These are phyloP conservation scores for Tenualosa thibaudeaui DNA, from an alignment of 2,797 vertebrate genomes.

Conservation along the genomic window DNA sequence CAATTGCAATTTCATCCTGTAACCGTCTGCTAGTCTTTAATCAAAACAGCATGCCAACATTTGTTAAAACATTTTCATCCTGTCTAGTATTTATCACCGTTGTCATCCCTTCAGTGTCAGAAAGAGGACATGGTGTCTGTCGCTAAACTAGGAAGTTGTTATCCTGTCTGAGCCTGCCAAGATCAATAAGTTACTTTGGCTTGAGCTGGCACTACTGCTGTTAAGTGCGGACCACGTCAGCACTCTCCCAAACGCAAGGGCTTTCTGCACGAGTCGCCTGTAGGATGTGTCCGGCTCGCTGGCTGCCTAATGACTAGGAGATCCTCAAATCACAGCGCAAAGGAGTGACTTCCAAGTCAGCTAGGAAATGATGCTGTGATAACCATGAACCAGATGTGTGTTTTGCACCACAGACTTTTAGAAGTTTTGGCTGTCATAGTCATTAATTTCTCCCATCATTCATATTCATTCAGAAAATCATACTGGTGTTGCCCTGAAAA, in stretches of 20 bases:
- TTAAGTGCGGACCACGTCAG: neutral
- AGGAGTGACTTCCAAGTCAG: neutral
- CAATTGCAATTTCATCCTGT: neutral
- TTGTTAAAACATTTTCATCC: neutral
- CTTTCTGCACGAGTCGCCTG: neutral
- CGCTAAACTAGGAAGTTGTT: neutral
- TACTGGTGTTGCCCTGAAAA: neutral
- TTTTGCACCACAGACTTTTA: neutral
- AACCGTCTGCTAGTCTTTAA: neutral
- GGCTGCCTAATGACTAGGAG: neutral
- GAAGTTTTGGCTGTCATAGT: neutral
- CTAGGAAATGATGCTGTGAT: neutral
- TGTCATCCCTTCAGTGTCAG: neutral
- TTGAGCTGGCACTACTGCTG: conserved; percentile 11
- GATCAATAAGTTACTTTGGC: conserved; percentile 22
- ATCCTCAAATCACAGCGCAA: neutral
- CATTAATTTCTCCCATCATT: neutral
- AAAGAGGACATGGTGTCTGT: neutral
- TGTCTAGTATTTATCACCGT: neutral
- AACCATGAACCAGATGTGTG: neutral
- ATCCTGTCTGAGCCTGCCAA: neutral
- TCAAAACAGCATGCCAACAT: neutral
- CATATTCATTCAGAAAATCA: neutral
- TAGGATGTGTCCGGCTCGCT: neutral
- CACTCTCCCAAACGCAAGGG: neutral